Percentiles rank a stretch among this genome's conserved stretches.
These are phyloP conservation scores for Octonoba sinensis DNA, from an alignment of 2,888 invertebrate species.

Conservation along the genomic window DNA sequence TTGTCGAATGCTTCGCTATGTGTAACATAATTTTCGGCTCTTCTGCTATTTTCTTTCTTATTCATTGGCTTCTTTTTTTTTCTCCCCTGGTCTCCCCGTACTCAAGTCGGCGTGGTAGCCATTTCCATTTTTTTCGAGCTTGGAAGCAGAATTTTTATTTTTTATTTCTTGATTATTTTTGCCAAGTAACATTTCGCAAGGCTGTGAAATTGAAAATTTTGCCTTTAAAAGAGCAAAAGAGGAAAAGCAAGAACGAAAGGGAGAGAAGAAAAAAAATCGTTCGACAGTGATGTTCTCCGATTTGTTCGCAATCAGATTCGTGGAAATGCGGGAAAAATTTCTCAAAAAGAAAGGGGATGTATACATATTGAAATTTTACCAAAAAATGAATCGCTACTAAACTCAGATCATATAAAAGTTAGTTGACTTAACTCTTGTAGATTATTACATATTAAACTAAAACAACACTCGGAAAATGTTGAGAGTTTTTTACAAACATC, in stretches of 20 bases:
- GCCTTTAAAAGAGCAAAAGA: neutral
- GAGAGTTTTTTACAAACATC: too few species aligned
- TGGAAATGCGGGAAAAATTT: too few species aligned
- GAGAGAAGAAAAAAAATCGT: neutral
- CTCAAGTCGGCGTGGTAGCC: neutral
- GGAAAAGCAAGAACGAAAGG: neutral
- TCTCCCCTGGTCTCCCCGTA: neutral
- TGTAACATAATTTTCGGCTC: slow-evolving; percentile 14
- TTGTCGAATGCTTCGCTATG: neutral
- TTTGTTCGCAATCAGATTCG: too few species aligned
- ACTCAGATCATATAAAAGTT: too few species aligned
- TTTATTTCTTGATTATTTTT: slow-evolving; percentile 1
- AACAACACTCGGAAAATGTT: too few species aligned
- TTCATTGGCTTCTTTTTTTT: neutral
- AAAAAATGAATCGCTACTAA: too few species aligned
- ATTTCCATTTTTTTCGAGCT: neutral
- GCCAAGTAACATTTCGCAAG: slow-evolving; percentile 8
- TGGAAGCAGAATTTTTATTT: neutral
- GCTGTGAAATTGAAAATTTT: slow-evolving; percentile 6
- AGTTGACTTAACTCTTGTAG: too few species aligned
- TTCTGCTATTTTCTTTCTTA: neutral
- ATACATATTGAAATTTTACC: too few species aligned
- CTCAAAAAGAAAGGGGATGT: too few species aligned
- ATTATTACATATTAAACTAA: too few species aligned
- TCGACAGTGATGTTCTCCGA: too few species aligned